phyloP scores from a whole-genome alignment of 2,113 vertebrate genomes.

The Lethenteron reissneri region DNA sequence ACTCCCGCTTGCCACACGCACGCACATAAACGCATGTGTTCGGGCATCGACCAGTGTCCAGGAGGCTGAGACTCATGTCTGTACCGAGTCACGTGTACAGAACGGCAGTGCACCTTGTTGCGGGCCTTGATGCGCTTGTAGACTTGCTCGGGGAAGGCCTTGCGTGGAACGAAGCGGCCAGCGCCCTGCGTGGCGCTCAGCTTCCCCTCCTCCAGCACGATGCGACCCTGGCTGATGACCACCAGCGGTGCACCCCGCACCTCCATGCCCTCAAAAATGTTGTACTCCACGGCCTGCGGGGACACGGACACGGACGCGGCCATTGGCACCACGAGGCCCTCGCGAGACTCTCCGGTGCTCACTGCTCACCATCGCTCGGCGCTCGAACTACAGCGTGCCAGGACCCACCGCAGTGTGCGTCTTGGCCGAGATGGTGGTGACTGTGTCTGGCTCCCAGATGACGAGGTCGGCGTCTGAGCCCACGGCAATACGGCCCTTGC shows the following conservation, averaged over 20 bases:
- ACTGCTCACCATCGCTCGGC: too few species aligned
- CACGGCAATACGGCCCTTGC: conserved; percentile 80
- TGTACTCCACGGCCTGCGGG: conserved; percentile 63
- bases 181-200: conserved; percentile 53
- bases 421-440: conserved; percentile 78
- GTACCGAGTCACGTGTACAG: too few species aligned
- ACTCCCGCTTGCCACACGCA: too few species aligned
- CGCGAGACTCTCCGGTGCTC: too few species aligned
- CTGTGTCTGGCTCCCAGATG: conserved; percentile 80
- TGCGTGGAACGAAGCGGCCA: conserved; percentile 66
- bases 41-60: too few species aligned
- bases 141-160: conserved; percentile 65
- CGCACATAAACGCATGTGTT: too few species aligned
- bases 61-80: too few species aligned
- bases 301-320: too few species aligned
- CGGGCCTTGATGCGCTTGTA: conserved; percentile 92
- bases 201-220: conserved; percentile 70
- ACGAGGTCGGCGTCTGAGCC: conserved; percentile 78
- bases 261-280: conserved; percentile 90
- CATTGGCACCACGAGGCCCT: too few species aligned
- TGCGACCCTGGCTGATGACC: conserved; percentile 87
- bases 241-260: conserved; percentile 55
- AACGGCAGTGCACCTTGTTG: conserved; percentile 44
- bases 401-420: conserved; percentile 62
- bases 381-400: too few species aligned